Evolutionary conservation across 2,797 vertebrate species (phyloP), one percentile per base, ranked within the genome.

Genomic region (Epinephelus awoara): DNA sequence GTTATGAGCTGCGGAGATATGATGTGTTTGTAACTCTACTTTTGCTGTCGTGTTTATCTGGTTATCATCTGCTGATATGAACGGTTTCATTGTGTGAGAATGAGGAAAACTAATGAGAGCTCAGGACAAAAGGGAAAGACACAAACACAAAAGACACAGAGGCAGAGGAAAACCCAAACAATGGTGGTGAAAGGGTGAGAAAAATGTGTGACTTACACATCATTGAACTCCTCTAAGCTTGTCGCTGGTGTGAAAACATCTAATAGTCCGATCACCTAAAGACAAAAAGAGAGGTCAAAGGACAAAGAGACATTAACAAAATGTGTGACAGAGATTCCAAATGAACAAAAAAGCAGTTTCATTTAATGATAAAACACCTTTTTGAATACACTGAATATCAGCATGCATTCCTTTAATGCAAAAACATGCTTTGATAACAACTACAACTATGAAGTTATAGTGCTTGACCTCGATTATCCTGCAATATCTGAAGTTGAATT

Each of bases 221-320:
- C 98, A 84, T 94, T 97, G 95, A 99, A 99, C 87, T 98, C 98
- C 89, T 98, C 95, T 90, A 99, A 94, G 57, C 94, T 97, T 47
- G 96, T 96, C 55, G 96, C 95, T 46, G 98, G 98, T 5, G 97
- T 97, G 91, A 99, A 99, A 77, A 98, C 97, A 72, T 99, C 97
- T 94, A 99, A 90, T 10, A 99, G 95, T 72, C 98, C 97, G n/a
- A 99, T 99, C 78, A 99, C 98, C 98, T 99, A 83, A 88, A 88
- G 63, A 57, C 3, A 83, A 66, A 73, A 14, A 76, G 13, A 88
- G 23, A 87, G 40, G 55, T 62, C 23, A 70, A 64, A 61, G n/a
- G 72, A 82, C 59, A 77, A 27, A 57, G 7, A 76, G 71, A 78
- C 25, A 80, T 59, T 40, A 17, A 17, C 8, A 84, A 50, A 57